phyloP scores from a whole-genome alignment of 1,140 invertebrate species.

The Bombyx mandarina region DNA sequence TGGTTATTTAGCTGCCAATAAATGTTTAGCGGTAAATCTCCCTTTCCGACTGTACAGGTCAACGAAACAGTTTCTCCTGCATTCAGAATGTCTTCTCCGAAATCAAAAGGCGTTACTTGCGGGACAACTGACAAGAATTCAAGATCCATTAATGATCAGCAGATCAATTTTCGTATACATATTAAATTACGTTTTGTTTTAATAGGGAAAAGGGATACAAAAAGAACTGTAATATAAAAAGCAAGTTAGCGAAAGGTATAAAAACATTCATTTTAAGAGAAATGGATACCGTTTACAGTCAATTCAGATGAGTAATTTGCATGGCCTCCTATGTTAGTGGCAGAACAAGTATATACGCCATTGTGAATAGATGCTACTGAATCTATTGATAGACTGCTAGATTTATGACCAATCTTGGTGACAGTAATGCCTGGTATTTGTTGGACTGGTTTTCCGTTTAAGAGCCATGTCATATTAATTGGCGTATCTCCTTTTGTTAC shows the following conservation, averaged over 20 bases:
- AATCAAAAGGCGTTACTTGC: constrained; percentile 78
- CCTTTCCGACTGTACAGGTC: constrained; percentile 80
- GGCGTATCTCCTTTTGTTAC: constrained; percentile 83
- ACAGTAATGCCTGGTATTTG: constrained; percentile 63
- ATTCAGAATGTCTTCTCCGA: constrained; percentile 77
- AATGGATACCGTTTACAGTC: constrained; percentile 74
- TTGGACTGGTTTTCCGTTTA: constrained; percentile 70
- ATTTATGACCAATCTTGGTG: constrained; percentile 72
- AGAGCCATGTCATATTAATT: constrained; percentile 78
- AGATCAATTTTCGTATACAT: too few species aligned
- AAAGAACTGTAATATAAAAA: too few species aligned
- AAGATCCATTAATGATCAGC: too few species aligned
- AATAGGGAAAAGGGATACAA: constrained; percentile 5
- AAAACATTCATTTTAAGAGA: background rate
- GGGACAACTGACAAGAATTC: constrained; percentile 70
- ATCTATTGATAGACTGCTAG: constrained; percentile 81
- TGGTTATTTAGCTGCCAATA: constrained; percentile 77
- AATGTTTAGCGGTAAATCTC: constrained; percentile 78
- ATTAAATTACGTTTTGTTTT: background rate
- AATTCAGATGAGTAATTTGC: constrained; percentile 75
- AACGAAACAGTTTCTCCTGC: constrained; percentile 82
- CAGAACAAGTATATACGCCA: constrained; percentile 82
- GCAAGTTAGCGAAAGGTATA: too few species aligned
- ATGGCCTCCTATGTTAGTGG: constrained; percentile 76
- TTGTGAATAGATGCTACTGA: constrained; percentile 77